These are phyloP conservation scores for Plebejus melissa DNA, from an alignment of 2,888 invertebrate genomes.

Conservation along the genomic window DNA sequence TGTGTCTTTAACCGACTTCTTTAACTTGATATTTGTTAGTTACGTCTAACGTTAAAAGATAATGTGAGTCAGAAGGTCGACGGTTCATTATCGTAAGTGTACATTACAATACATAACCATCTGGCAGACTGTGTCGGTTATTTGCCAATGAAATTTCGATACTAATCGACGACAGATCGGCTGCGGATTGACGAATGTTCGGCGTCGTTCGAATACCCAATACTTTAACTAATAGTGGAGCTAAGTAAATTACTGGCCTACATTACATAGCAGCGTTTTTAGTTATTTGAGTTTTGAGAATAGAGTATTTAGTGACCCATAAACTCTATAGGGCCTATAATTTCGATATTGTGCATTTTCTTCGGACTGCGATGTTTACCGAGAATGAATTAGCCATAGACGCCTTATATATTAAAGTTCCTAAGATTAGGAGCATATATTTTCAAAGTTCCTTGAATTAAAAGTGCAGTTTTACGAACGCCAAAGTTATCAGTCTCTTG, in stretches of 20 bases:
- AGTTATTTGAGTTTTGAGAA: too few relatives aligned
- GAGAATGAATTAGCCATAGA: too few relatives aligned
- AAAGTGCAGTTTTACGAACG: neutral
- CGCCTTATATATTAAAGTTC: too few relatives aligned
- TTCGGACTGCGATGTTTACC: too few relatives aligned
- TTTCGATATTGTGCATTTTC: too few relatives aligned
- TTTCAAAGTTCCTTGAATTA: too few relatives aligned
- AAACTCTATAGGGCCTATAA: too few relatives aligned
- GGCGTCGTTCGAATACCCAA: neutral
- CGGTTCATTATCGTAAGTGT: neutral
- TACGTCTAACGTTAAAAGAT: too few relatives aligned
- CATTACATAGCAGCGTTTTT: neutral
- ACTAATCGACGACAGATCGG: conserved; percentile 7
- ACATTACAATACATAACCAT: neutral
- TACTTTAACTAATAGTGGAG: neutral
- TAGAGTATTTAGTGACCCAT: too few relatives aligned
- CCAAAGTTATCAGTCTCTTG: neutral
- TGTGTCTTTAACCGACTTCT: too few relatives aligned
- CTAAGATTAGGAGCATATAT: too few relatives aligned
- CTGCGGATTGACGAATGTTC: neutral
- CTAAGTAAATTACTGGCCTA: neutral
- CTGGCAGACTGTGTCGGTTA: neutral
- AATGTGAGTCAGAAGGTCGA: neutral
- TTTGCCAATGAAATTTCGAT: conserved; percentile 4
- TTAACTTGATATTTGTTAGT: too few relatives aligned